Percentiles rank a stretch among this genome's conserved stretches.
Conservation (phyloP, 2,888 invertebrate genomes). For the Drosophila koepferae region DNA sequence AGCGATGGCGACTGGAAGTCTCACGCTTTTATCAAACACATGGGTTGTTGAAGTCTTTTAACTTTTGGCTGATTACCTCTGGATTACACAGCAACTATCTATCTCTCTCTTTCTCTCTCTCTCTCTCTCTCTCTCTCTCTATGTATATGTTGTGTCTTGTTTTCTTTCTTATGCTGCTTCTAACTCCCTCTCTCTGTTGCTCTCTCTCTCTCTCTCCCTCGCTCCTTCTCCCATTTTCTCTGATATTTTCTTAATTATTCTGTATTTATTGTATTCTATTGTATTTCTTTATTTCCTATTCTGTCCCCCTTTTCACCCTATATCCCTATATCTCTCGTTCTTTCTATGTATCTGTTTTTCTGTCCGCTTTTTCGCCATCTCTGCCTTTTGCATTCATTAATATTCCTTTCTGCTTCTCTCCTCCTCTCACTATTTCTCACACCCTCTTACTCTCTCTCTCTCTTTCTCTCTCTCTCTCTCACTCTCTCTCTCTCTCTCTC, state of each 20-base stretch:
- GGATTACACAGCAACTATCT: background rate
- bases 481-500: background rate
- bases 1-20: slow-evolving; percentile 1
- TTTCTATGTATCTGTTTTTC: background rate
- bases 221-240: background rate
- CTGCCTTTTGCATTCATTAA: background rate
- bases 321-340: background rate
- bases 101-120: background rate
- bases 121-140: background rate
- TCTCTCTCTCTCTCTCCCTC: background rate
- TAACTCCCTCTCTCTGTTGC: no score
- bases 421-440: background rate
- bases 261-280: accelerated
- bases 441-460: background rate
- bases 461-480: background rate
- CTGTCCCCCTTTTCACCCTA: background rate
- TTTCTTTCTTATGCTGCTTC: no score
- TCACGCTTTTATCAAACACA: background rate
- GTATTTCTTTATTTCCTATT: background rate
- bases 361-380: background rate
- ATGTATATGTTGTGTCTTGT: background rate
- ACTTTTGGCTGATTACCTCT: background rate
- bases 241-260: background rate
- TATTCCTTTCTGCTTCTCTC: background rate
- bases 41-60: background rate